Base-by-base conservation (phyloP, 2,888 invertebrate genomes). In the Cancer borealis region DNA sequence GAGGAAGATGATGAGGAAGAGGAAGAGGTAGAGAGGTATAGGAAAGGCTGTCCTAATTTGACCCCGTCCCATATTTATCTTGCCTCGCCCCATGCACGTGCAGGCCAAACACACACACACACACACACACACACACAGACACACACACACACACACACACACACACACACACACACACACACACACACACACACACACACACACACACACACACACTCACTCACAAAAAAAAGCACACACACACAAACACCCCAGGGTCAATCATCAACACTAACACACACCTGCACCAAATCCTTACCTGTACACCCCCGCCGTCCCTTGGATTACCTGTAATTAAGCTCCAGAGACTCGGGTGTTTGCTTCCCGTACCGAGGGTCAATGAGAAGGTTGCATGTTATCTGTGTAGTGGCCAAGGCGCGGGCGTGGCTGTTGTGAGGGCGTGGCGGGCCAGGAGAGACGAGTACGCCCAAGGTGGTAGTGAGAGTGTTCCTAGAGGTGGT, bases 261-360 rank as follows among this genome's bases (percentile, higher is more conserved):
- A 39, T 39, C 39, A 39, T 49, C 12, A 49, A 12, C 49, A 10
- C 6, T 49, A 49, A 49, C 49, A 49, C 49, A 2, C 49, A 49
- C 49, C 49, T 49, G 49, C 49, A 12, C 49, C 0, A 49, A 49
- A 12, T 3, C 49, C 49, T 2, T n/a, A n/a, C 66, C n/a, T 66
- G 66, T 3, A 66, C 66, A 66, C 66, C 17, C 17, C 66, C 66
- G 21, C 30, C 8, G 79, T 26, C 30, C 30, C 21, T 26, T 79
- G 6, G 2, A 26, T 45, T 88, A 88, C 88, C 88, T 88, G 88
- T 45, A 79, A 79, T 79, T 79, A 79, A 79, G 26, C 46, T n/a
- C 6, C 10, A 4, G 47, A 54, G n/a, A 45, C 26, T 46, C n/a
- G 21, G 45, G 3, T 46, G 88, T 17, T 46, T 46, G 30, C 26